phyloP scores from a whole-genome alignment of 2,797 vertebrate species.

The Botia almorhae region DNA sequence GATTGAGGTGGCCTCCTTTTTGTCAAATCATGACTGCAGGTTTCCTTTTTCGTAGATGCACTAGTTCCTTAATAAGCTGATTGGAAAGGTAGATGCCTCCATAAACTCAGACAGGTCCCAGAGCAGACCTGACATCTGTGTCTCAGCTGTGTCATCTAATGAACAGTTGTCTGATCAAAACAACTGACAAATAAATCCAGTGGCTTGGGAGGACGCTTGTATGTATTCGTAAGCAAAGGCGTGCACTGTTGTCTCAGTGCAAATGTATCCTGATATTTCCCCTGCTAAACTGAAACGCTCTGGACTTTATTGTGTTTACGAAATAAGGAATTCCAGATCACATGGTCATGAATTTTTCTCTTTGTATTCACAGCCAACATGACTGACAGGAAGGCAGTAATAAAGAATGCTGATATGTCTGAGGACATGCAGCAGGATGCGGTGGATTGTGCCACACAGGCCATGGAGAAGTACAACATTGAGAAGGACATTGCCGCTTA shows the following conservation, averaged over 20 bases:
- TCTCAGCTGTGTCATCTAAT: neutral
- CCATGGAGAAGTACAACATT: conserved; percentile 99
- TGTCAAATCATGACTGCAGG: conserved; percentile 40
- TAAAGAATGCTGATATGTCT: conserved; percentile 99
- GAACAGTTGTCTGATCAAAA: too few relatives aligned
- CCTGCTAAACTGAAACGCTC: too few relatives aligned
- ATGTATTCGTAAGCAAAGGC: neutral
- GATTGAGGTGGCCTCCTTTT: conserved; percentile 49
- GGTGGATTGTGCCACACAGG: conserved; percentile 97
- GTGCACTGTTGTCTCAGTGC: neutral
- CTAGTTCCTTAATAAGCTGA: conserved; percentile 39
- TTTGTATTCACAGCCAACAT: conserved; percentile 77
- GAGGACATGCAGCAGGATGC: conserved; percentile 99
- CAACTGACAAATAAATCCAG: neutral
- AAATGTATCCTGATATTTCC: too few relatives aligned
- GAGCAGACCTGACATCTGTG: neutral
- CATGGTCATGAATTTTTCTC: neutral
- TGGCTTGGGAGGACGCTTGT: too few relatives aligned
- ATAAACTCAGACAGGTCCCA: conserved; percentile 30
- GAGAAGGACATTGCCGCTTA: conserved; percentile 98
- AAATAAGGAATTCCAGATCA: too few relatives aligned
- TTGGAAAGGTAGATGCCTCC: conserved; percentile 11
- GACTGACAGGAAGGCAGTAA: conserved; percentile 98
- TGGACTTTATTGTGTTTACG: too few relatives aligned
- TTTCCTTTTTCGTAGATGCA: conserved; percentile 44